These are phyloP conservation scores for Aphidius gifuensis DNA, from an alignment of 1,140 invertebrate species.

Conservation along the genomic window DNA sequence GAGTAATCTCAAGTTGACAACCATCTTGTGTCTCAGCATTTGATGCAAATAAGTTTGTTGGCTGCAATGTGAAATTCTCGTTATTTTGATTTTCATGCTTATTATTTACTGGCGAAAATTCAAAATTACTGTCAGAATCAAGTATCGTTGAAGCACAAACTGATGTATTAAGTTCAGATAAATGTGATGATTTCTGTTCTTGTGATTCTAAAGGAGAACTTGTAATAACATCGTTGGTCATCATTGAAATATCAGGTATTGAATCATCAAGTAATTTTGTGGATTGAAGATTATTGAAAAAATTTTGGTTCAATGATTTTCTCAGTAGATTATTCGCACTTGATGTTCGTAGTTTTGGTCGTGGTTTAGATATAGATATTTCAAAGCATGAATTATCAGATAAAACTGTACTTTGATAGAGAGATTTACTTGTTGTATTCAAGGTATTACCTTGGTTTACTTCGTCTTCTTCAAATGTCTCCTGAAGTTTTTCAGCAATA, in stretches of 20 bases:
- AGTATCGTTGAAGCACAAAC: conserved; percentile 26
- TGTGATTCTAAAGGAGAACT: conserved; percentile 5
- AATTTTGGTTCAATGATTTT: conserved; percentile 10
- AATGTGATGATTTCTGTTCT: background rate
- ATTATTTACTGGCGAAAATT: conserved; percentile 1
- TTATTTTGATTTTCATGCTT: background rate
- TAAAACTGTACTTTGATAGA: conserved; percentile 30
- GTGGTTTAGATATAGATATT: conserved; percentile 32
- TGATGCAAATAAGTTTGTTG: conserved; percentile 11
- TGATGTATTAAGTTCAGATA: conserved; percentile 1
- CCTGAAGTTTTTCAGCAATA: background rate
- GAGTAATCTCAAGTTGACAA: too few relatives aligned
- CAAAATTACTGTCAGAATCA: conserved; percentile 24
- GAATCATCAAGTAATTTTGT: conserved; percentile 3
- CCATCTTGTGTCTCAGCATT: too few relatives aligned
- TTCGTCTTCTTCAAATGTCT: background rate
- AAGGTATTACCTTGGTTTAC: conserved; percentile 3
- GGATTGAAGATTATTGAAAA: background rate
- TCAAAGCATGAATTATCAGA: conserved; percentile 26
- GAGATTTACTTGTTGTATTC: conserved; percentile 20
- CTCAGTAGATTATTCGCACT: conserved; percentile 17
- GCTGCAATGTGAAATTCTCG: background rate
- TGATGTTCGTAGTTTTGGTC: conserved; percentile 39
- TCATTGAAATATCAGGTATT: background rate
- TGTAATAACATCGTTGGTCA: background rate